phyloP scores from a whole-genome alignment of 2,113 vertebrate species.

The Scartelaos histophorus region DNA sequence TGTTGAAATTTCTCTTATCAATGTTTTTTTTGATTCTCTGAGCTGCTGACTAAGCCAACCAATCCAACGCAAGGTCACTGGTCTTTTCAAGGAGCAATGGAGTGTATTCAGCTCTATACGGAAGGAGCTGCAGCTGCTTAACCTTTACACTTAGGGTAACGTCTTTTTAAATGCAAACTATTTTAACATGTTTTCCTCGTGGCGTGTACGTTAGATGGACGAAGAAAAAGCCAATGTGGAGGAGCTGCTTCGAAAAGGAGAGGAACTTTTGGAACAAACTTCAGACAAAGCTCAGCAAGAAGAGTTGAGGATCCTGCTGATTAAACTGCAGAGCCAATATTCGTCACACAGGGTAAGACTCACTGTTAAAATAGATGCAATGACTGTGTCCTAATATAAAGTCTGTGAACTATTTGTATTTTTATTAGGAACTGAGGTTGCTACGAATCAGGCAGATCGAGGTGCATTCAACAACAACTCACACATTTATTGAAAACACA shows the following conservation, averaged over 20 bases:
- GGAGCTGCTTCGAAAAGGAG: slow-evolving; percentile 86
- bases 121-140: background rate
- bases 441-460: slow-evolving; percentile 62
- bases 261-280: slow-evolving; percentile 82
- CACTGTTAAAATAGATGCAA: background rate
- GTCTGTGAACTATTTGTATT: background rate
- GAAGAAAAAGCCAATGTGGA: slow-evolving; percentile 88
- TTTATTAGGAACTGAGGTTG: slow-evolving; percentile 74
- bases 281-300: slow-evolving; percentile 83
- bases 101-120: slow-evolving; percentile 15
- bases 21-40: slow-evolving; percentile 52
- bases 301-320: slow-evolving; percentile 81
- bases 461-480: slow-evolving; percentile 56
- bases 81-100: slow-evolving; percentile 15
- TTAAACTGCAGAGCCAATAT: slow-evolving; percentile 86
- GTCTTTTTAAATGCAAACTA: background rate
- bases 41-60: slow-evolving; percentile 33
- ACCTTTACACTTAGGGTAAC: background rate
- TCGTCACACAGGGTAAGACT: slow-evolving; percentile 76
- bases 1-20: slow-evolving; percentile 52
- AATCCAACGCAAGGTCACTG: slow-evolving; percentile 51
- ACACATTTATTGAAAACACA: slow-evolving; percentile 72
- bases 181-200: background rate
- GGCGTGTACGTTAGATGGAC: slow-evolving; percentile 78
- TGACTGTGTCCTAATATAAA: too few relatives aligned